Percentiles rank a stretch among this genome's conserved stretches.
Evolutionary conservation across 92 coral and sea anemone genomes (phyloP).

Genomic region (Palythoa grandiflora): DNA sequence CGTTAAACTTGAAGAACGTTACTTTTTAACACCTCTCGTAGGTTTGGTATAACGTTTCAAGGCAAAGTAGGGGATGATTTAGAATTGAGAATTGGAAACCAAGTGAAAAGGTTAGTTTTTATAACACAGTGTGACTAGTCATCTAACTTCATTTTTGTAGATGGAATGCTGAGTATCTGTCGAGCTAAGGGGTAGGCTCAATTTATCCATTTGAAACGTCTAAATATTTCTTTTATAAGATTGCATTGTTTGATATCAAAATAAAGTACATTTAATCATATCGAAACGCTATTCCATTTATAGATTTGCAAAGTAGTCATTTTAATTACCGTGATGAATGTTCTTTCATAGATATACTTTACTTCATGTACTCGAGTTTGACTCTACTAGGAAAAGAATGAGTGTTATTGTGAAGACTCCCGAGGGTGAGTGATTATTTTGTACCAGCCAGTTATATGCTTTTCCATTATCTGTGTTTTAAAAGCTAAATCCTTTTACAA

Average conservation of each 20-base stretch:
- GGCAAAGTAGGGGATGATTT: conserved; percentile 91
- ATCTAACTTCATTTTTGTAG: too few species aligned
- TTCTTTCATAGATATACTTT: conserved; percentile 75
- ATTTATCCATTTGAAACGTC: too few species aligned
- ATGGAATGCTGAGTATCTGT: too few species aligned
- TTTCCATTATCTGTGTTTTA: background rate
- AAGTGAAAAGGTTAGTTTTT: conserved; percentile 70
- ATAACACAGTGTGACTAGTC: background rate
- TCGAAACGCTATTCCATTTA: background rate
- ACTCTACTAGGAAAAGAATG: conserved; percentile 96
- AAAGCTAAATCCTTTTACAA: too few species aligned
- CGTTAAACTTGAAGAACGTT: background rate
- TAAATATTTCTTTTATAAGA: background rate
- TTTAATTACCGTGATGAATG: background rate
- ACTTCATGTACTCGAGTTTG: conserved; percentile 96
- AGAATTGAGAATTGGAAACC: conserved; percentile 76
- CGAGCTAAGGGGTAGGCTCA: too few species aligned
- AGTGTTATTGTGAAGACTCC: conserved; percentile 90
- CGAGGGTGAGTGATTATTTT: conserved; percentile 64
- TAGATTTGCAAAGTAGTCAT: background rate
- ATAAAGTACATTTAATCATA: too few species aligned
- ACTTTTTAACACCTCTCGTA: conserved; percentile 17
- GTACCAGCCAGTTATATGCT: too few species aligned
- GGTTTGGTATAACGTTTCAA: conserved; percentile 91
- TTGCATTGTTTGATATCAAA: too few species aligned